Evolutionary conservation across 2,888 invertebrate species (phyloP), one percentile per base, ranked within the genome.

Genomic region (Phymatocera aterrima): DNA sequence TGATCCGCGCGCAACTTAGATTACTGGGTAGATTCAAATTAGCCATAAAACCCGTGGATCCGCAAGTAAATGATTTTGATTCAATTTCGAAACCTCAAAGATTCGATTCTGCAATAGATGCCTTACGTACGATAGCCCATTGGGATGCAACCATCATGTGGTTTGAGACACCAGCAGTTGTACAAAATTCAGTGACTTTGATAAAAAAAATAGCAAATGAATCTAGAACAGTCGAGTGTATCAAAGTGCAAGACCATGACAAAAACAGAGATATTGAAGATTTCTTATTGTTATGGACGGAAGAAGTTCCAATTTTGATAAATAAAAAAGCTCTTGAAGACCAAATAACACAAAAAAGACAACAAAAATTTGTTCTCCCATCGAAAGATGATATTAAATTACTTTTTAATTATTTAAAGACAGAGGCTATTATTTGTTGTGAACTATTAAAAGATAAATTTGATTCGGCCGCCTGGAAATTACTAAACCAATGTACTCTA

Each of bases 1-100:
- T 68, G 78, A 81, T 79, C 24, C 48, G 81, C 60, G 64, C 70
- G 21, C 79, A 81, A 12, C 48, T 81, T 37, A 46, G 81, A 18
- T 64, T 79, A 18, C 24, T 80, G 5, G 78, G 74, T 12, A 72
- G 80, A 1, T 78, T 80, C 8, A 78, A 79, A 43, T 18, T 77
- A 10, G 81, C 48, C 24, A 77, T 78, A n/a, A 79, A 60, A 8
- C 28, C 0, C 48, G 37, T 79, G 4, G 43, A 72, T 46, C 60
- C 40, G 8, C 40, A 77, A 24, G 79, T 81, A 61, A 10, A 31
- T 64, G 79, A 80, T 37, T 79, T 81, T 61, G n/a, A 48, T 51
- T 21, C 15, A 8, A 77, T 80, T 31, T 81, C 77, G 60, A 28
- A 77, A 24, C 81, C 80, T 18, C 77, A 78, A 70, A 4, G 60